Evolutionary conservation across 2,888 invertebrate species (phyloP).

Genomic region (Orchesella flavescens): DNA sequence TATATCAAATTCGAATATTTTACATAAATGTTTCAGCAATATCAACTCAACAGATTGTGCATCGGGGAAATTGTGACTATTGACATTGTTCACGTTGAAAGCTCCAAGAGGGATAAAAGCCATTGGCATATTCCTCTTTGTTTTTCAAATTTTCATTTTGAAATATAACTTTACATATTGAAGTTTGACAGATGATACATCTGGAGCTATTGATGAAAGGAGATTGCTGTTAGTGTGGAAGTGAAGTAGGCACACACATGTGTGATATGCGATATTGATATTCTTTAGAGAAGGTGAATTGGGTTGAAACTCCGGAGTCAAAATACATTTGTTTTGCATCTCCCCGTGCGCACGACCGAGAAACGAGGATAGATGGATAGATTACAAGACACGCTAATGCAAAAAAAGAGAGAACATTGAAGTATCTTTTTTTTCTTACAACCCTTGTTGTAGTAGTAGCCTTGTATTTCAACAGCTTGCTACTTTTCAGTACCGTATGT

Average conservation of each 20-base stretch:
- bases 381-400: slow-evolving; percentile 37
- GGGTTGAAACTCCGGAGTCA: background rate
- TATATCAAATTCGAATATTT: too few species aligned
- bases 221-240: background rate
- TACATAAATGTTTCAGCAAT: too few species aligned
- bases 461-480: slow-evolving; percentile 57
- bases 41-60: too few species aligned
- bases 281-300: slow-evolving; percentile 35
- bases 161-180: too few species aligned
- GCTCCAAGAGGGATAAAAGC: background rate
- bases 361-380: slow-evolving; percentile 44
- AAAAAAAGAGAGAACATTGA: slow-evolving; percentile 11
- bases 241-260: background rate
- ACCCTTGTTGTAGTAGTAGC: background rate
- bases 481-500: background rate
- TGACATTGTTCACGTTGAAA: too few species aligned
- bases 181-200: too few species aligned
- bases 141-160: too few species aligned
- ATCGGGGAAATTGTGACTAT: too few species aligned
- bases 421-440: slow-evolving; percentile 30
- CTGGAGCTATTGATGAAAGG: slow-evolving; percentile 8
- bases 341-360: slow-evolving; percentile 42
- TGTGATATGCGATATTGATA: slow-evolving; percentile 14
- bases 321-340: slow-evolving; percentile 36
- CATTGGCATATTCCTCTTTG: background rate